phyloP scores from a whole-genome alignment of 2,797 vertebrate genomes.

The Megaceryle alcyon region DNA sequence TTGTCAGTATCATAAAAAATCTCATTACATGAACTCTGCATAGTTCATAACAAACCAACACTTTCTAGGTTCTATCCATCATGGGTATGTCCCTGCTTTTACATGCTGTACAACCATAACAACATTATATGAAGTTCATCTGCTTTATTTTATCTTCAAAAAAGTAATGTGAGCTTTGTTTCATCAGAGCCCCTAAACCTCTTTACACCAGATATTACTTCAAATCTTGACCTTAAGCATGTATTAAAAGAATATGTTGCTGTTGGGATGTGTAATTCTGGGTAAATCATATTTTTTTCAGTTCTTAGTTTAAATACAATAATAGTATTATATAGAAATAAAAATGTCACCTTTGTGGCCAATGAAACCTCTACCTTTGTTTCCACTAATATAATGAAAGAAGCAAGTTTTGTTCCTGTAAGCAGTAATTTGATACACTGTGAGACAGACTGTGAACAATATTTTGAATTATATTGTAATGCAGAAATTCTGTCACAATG shows the following conservation, averaged over 20 bases:
- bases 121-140: constrained; percentile 5
- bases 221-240: neutral
- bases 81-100: constrained; percentile 57
- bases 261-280: neutral
- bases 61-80: constrained; percentile 47
- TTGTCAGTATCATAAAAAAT: constrained; percentile 76
- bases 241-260: neutral
- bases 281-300: neutral
- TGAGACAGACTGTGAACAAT: neutral
- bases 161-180: neutral
- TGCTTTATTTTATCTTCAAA: neutral
- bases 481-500: neutral
- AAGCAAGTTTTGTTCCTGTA: neutral
- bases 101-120: constrained; percentile 45
- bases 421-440: neutral
- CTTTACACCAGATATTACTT: neutral
- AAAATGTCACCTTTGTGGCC: neutral
- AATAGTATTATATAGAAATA: neutral
- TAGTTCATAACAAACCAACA: constrained; percentile 43
- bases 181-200: neutral
- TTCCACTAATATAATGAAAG: neutral
- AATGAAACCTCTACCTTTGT: neutral
- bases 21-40: constrained; percentile 61
- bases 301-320: neutral
- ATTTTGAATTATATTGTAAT: neutral